These are phyloP conservation scores for Nibea albiflora DNA, from an alignment of 2,113 vertebrate species.

Conservation along the genomic window DNA sequence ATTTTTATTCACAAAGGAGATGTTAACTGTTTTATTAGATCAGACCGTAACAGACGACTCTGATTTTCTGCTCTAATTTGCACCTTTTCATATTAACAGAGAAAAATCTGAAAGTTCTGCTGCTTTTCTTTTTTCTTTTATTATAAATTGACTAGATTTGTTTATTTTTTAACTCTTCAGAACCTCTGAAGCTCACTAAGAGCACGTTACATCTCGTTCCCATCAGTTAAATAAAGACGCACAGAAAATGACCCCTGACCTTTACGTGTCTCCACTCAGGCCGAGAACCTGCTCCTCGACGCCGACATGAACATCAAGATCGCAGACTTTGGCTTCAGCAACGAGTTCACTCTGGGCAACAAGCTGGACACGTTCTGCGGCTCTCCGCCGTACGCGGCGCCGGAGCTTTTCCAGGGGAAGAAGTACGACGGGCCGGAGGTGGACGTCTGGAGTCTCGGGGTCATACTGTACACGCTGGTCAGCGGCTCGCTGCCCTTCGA, in stretches of 20 bases:
- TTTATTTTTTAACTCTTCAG: not conserved
- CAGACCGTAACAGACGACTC: not conserved
- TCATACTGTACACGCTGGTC: slow-evolving; percentile 98
- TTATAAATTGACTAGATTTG: not conserved
- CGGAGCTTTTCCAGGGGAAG: slow-evolving; percentile 99
- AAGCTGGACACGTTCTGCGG: slow-evolving; percentile 99
- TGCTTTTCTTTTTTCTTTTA: not conserved
- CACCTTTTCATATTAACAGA: too few species aligned
- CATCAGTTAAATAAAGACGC: too few species aligned
- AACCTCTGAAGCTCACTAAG: too few species aligned
- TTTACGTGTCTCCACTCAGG: slow-evolving; percentile 75
- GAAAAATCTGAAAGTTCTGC: too few species aligned
- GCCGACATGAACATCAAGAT: slow-evolving; percentile 99
- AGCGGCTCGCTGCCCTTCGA: slow-evolving; percentile 98
- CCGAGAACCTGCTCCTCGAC: slow-evolving; percentile 97
- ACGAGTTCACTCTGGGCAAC: slow-evolving; percentile 97
- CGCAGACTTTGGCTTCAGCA: slow-evolving; percentile 98
- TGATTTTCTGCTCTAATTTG: too few species aligned
- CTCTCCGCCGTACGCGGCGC: slow-evolving; percentile 96
- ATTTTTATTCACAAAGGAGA: slow-evolving; percentile 9
- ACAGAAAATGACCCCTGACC: not conserved
- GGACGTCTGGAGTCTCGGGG: slow-evolving; percentile 98
- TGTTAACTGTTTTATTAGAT: not conserved
- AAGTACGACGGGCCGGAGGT: slow-evolving; percentile 98
- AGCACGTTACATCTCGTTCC: too few species aligned